Percentiles rank a stretch among this genome's conserved stretches.
Evolutionary conservation across 1,140 invertebrate genomes (phyloP).

Genomic region (Planococcus citri): DNA sequence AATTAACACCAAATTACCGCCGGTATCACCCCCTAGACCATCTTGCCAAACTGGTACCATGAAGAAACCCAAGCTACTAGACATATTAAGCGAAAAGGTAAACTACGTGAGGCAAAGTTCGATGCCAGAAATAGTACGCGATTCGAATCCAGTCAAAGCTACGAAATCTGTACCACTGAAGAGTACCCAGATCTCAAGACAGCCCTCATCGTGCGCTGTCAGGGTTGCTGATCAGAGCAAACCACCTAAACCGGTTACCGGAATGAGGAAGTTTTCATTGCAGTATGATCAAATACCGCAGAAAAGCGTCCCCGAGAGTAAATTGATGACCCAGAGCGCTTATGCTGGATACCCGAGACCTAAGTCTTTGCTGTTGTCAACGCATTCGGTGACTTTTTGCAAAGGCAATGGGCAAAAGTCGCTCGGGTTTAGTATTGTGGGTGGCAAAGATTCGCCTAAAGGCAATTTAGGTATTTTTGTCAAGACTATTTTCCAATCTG

Average conservation of each 20-base stretch:
- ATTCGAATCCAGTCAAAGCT: constrained; percentile 19
- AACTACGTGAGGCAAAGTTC: constrained; percentile 26
- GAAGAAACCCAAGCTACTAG: neutral
- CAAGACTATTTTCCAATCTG: constrained; percentile 74
- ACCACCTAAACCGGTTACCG: constrained; percentile 27
- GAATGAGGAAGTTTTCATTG: constrained; percentile 33
- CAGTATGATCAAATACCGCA: constrained; percentile 26
- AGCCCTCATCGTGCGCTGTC: neutral
- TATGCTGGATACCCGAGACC: constrained; percentile 50
- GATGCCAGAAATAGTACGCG: constrained; percentile 28
- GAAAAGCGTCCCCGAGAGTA: constrained; percentile 11
- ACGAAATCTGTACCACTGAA: neutral
- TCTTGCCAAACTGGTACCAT: neutral
- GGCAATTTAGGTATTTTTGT: constrained; percentile 80
- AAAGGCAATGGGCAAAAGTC: constrained; percentile 75
- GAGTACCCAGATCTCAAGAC: neutral
- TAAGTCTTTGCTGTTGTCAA: constrained; percentile 48
- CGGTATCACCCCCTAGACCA: neutral
- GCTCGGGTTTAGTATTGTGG: constrained; percentile 83
- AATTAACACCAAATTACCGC: neutral
- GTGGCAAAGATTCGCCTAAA: constrained; percentile 74
- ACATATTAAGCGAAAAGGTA: neutral
- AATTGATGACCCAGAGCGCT: neutral
- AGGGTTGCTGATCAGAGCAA: neutral
- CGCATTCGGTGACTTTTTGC: constrained; percentile 62